Conservation (phyloP, 2,113 vertebrate genomes). For the Limnothrissa miodon region DNA sequence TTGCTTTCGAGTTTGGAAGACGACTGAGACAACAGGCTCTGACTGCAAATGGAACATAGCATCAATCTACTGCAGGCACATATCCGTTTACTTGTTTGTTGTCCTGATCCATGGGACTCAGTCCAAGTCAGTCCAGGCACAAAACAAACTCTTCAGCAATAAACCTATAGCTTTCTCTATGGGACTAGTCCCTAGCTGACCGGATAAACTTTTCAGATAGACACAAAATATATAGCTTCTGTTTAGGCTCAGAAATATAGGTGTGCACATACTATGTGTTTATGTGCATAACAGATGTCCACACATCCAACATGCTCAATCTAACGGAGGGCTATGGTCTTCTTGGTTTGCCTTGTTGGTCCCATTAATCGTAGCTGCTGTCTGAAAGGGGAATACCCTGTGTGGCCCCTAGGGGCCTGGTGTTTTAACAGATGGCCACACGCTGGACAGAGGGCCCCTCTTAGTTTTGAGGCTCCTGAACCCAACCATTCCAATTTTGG, state of each 20-base stretch:
- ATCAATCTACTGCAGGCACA: no score
- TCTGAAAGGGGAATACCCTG: slow-evolving; percentile 55
- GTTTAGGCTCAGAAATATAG: neutral
- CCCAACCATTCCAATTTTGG: slow-evolving; percentile 67
- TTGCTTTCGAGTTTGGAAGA: no score
- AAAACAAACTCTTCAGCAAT: no score
- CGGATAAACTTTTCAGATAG: neutral
- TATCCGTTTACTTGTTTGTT: neutral
- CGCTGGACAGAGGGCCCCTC: slow-evolving; percentile 49
- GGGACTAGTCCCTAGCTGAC: neutral
- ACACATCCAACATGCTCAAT: neutral
- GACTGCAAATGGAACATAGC: no score
- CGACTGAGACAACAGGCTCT: no score
- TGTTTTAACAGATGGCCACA: slow-evolving; percentile 68
- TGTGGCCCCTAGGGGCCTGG: slow-evolving; percentile 56
- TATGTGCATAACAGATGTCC: neutral
- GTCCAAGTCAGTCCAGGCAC: neutral
- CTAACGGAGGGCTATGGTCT: slow-evolving; percentile 47
- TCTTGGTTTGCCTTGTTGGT: slow-evolving; percentile 59
- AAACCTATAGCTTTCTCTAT: neutral
- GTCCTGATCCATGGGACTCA: neutral
- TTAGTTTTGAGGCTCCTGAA: slow-evolving; percentile 57
- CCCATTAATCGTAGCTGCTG: slow-evolving; percentile 63
- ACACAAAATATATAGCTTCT: neutral
- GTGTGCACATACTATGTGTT: neutral